A percentile compares a stretch with the other conserved stretches of the same genome.
phyloP scores from a whole-genome alignment of 1,140 invertebrate species.

The Calephelis virginiensis region DNA sequence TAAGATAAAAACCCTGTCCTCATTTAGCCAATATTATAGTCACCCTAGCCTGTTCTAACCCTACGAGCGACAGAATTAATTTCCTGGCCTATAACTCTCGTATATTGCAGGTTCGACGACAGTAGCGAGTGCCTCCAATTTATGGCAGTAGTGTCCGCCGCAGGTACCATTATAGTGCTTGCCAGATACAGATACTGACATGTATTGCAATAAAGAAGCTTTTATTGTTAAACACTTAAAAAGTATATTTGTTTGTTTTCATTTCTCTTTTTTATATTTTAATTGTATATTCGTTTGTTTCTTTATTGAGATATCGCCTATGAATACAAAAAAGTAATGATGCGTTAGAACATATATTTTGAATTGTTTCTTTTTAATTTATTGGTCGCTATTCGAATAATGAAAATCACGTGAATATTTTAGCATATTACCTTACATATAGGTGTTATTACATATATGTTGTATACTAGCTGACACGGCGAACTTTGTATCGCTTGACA shows the following conservation, averaged over 20 bases:
- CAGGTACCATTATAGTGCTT: slow-evolving; percentile 41
- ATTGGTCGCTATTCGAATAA: no score
- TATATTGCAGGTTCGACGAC: slow-evolving; percentile 71
- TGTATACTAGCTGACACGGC: no score
- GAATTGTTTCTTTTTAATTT: no score
- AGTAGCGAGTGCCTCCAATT: slow-evolving; percentile 62
- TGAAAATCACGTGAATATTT: no score
- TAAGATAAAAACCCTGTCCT: background rate
- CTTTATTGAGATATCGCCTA: no score
- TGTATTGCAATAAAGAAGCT: slow-evolving; percentile 4
- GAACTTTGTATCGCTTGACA: no score
- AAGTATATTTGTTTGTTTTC: background rate
- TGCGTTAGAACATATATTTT: no score
- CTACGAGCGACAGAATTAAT: slow-evolving; percentile 74
- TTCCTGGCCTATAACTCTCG: slow-evolving; percentile 75
- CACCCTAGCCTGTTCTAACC: slow-evolving; percentile 51
- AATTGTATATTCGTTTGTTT: no score
- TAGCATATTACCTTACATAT: no score
- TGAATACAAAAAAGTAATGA: no score
- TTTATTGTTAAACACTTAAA: slow-evolving; percentile 2
- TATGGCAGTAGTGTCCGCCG: slow-evolving; percentile 57
- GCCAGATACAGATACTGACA: slow-evolving; percentile 2
- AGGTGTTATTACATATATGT: no score
- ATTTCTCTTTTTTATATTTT: background rate
- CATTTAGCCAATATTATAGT: slow-evolving; percentile 21